Base-by-base conservation (phyloP, 1,140 invertebrate genomes). In the Muscidifurax raptorellus region DNA sequence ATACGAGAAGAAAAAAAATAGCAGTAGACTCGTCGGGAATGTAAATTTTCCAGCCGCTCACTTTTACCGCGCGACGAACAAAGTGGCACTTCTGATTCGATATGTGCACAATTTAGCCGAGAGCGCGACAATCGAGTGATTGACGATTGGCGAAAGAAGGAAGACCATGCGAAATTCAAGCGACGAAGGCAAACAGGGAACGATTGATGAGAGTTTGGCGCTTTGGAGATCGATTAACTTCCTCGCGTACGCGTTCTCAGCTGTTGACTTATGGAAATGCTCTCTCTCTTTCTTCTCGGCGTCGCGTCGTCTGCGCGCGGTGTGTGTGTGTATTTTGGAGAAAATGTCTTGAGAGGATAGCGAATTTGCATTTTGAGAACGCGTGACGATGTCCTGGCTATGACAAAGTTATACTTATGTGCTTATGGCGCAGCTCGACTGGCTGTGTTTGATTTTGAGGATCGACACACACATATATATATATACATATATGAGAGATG, bases 191-290 rank as follows among this genome's bases (percentile, higher is more conserved):
- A 80, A 80, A 80, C 36, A 36, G 52, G 66, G 9, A 30, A 67
- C 78, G 64, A 80, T 80, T 80, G 78, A 80, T 52, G 79, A 52
- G 79, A 32, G 25, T 27, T 25, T 64, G 27, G 27, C 28, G 30
- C 66, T 52, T 15, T 12, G 25, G 67, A 72, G 79, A 81, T 81
- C 67, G 79, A 81, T 81, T 72, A n/a, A 81, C 67, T 72, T 72
- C n/a, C 47, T n/a, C 22, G 22, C 52, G 15, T 22, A 0, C 18
- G 52, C 22, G 52, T n/a, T 59, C 22, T 59, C 6, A 0, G 75
- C 32, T 32, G 30, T 76, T 76, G 52, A 59, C 52, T 59, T 59
- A 59, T 59, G 52, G 52, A 59, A 22, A 59, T 59, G 2, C 9
- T 47, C 44, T 13, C 5, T 13, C 7, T 47, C 7, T 47, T 13